phyloP scores from a whole-genome alignment of 2,113 vertebrate genomes.

The Larimichthys polyactis region DNA sequence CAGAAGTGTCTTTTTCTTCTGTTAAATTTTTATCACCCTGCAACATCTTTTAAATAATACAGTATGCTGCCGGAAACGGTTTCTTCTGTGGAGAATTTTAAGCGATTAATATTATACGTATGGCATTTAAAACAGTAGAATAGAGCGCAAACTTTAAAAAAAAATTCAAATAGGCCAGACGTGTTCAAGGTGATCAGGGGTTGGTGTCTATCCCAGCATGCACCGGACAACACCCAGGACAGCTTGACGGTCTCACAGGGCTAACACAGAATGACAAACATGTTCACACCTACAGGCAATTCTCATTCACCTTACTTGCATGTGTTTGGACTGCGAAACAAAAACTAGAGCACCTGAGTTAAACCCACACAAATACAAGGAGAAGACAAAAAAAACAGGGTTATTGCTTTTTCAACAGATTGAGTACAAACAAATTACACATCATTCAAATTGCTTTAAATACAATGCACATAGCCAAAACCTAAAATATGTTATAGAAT shows the following conservation, averaged over 20 bases:
- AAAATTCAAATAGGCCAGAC: constrained; percentile 35
- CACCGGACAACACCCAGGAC: constrained; percentile 43
- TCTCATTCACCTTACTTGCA: constrained; percentile 33
- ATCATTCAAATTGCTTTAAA: not conserved
- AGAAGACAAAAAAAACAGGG: not conserved
- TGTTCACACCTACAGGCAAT: constrained; percentile 48
- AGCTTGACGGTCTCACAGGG: constrained; percentile 33
- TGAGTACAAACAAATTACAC: not conserved
- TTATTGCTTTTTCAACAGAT: not conserved
- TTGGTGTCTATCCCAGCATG: constrained; percentile 24
- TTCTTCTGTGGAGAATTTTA: constrained; percentile 19
- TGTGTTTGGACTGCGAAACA: constrained; percentile 25
- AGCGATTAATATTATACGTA: not conserved
- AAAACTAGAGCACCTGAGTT: constrained; percentile 35
- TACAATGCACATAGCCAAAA: not conserved
- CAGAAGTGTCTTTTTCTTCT: not conserved
- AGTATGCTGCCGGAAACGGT: not conserved
- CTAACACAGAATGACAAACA: constrained; percentile 57
- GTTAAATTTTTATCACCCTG: not conserved
- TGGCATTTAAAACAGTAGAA: constrained; percentile 46
- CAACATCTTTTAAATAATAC: constrained; percentile 20
- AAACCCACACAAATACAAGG: not conserved
- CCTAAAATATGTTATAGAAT: not conserved
- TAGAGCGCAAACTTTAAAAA: constrained; percentile 11
- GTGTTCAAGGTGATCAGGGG: constrained; percentile 54